A percentile compares a stretch with the other conserved stretches of the same genome.
Conservation (phyloP, 2,888 invertebrate species). For the Chymomyza caudatula region DNA sequence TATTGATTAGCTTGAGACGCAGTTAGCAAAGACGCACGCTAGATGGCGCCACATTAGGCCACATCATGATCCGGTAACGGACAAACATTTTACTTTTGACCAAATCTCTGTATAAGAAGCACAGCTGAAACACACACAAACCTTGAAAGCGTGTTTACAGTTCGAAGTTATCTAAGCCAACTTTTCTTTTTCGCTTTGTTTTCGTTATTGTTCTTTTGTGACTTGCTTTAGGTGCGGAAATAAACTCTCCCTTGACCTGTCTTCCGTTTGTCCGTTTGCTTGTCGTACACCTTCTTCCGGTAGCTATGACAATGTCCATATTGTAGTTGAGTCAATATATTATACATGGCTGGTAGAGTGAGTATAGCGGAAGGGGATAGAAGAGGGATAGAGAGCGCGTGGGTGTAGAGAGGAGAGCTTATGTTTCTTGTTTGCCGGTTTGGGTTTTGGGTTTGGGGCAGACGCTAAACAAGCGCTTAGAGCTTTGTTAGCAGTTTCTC, state of each 20-base stretch:
- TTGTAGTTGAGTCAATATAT: conserved; percentile 67
- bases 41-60: too few relatives aligned
- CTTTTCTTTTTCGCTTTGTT: conserved; percentile 1
- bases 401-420: background rate
- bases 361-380: background rate
- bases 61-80: too few relatives aligned
- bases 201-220: conserved; percentile 17
- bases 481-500: conserved; percentile 66
- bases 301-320: conserved; percentile 66
- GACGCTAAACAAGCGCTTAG: conserved; percentile 63
- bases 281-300: conserved; percentile 44
- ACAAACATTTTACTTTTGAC: too few relatives aligned
- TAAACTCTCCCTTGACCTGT: conserved; percentile 65
- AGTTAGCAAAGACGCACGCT: too few relatives aligned
- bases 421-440: conserved; percentile 20
- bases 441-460: conserved; percentile 21
- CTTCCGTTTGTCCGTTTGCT: conserved; percentile 37
- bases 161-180: conserved; percentile 24
- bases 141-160: conserved; percentile 16
- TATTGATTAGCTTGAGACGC: too few relatives aligned
- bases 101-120: background rate
- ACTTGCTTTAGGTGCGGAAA: conserved; percentile 66
- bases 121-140: background rate
- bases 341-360: conserved; percentile 50
- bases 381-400: background rate